Evolutionary conservation across 2,888 invertebrate genomes (phyloP).

Genomic region (Yponomeuta cagnagella): DNA sequence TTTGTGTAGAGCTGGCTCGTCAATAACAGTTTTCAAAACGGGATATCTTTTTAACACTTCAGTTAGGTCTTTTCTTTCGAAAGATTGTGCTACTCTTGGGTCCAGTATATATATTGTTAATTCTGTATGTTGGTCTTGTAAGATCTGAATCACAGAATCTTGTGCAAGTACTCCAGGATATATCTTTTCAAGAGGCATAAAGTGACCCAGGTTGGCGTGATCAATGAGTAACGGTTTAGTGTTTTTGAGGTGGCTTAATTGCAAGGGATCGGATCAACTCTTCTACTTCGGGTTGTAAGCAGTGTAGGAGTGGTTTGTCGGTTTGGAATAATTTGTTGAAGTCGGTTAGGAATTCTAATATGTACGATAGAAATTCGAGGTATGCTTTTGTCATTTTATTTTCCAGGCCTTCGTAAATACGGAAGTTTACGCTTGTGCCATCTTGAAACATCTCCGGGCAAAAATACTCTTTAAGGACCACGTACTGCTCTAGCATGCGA

Average conservation of each 20-base stretch:
- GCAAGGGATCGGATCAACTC: constrained; percentile 16
- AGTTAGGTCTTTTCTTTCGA: constrained; percentile 1
- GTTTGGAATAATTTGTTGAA: constrained; percentile 16
- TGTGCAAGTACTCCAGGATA: constrained; percentile 19
- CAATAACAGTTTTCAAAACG: constrained; percentile 5
- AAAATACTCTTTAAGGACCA: constrained; percentile 12
- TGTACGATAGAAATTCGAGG: constrained; percentile 22
- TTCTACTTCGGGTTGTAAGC: constrained; percentile 20
- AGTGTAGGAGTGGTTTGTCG: constrained; percentile 15
- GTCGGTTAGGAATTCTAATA: constrained; percentile 16
- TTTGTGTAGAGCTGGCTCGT: not conserved
- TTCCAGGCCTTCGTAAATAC: constrained; percentile 14
- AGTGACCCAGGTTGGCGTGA: constrained; percentile 21
- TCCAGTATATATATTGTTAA: constrained; percentile 5
- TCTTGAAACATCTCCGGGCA: constrained; percentile 11
- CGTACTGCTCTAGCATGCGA: constrained; percentile 13
- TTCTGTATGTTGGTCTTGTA: constrained; percentile 8
- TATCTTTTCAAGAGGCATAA: constrained; percentile 21
- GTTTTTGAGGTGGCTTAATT: constrained; percentile 16
- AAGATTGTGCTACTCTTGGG: constrained; percentile 3
- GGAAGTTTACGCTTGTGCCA: constrained; percentile 1
- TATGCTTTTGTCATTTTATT: constrained; percentile 22
- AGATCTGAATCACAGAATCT: constrained; percentile 16
- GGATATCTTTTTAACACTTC: constrained; percentile 11
- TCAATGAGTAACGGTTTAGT: constrained; percentile 20